These are phyloP conservation scores for Mobula birostris DNA, from an alignment of 2,113 vertebrate genomes.

Conservation along the genomic window DNA sequence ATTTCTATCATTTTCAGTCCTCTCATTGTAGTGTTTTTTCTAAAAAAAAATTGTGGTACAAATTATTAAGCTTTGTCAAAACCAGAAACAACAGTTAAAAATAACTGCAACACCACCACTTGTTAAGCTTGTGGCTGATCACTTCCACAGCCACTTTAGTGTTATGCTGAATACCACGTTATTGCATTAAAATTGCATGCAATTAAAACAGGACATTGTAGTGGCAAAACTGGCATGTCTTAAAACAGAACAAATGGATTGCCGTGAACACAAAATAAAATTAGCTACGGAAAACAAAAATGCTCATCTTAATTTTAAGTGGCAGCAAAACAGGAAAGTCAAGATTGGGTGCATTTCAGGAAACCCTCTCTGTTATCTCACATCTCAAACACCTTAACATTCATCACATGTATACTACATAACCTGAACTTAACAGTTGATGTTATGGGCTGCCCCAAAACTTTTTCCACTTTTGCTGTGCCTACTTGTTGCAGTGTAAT, in stretches of 20 bases:
- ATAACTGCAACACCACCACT: background rate
- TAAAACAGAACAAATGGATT: background rate
- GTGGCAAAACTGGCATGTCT: background rate
- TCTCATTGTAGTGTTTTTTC: background rate
- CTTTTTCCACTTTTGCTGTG: background rate
- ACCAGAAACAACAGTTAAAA: too few species aligned
- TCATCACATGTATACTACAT: background rate
- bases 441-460: background rate
- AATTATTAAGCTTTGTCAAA: background rate
- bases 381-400: background rate
- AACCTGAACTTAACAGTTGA: too few species aligned
- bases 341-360: background rate
- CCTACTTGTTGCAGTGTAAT: background rate
- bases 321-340: background rate
- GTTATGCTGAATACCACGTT: background rate
- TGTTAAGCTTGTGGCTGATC: background rate
- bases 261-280: background rate
- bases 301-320: background rate
- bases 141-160: background rate
- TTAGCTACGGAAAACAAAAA: background rate
- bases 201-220: background rate
- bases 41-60: background rate
- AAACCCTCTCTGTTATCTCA: background rate
- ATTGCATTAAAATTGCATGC: background rate
- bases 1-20: background rate